Conservation (phyloP, 2,888 invertebrate species). For the Liopterus haemorrhoidalis region DNA sequence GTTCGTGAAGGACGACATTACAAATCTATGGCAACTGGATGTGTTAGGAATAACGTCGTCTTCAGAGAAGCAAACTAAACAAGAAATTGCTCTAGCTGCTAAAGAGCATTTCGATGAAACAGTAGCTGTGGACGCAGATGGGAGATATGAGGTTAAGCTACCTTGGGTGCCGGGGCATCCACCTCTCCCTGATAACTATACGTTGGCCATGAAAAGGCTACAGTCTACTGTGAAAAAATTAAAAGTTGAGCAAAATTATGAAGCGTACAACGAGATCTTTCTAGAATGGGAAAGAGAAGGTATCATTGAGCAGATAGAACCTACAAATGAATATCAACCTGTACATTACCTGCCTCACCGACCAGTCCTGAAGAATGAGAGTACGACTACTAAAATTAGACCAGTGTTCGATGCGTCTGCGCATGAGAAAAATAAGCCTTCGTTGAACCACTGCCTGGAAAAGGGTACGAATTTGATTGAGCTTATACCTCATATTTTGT, state of each 20-base stretch:
- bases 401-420: slow-evolving; percentile 33
- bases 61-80: no score
- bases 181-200: no score
- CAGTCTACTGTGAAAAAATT: slow-evolving; percentile 18
- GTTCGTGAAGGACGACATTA: no score
- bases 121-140: no score
- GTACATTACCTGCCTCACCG: slow-evolving; percentile 26
- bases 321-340: slow-evolving; percentile 10
- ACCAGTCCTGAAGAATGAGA: slow-evolving; percentile 22
- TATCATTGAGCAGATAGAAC: slow-evolving; percentile 26
- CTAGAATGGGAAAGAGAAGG: slow-evolving; percentile 31
- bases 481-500: slow-evolving; percentile 19
- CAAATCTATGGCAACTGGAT: no score
- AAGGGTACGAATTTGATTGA: slow-evolving; percentile 34
- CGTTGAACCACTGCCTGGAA: slow-evolving; percentile 33
- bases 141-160: no score
- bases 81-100: no score
- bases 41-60: no score
- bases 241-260: slow-evolving; percentile 10
- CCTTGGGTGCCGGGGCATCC: no score
- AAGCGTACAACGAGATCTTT: slow-evolving; percentile 29
- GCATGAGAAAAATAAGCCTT: slow-evolving; percentile 17
- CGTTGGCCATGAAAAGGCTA: slow-evolving; percentile 24
- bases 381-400: slow-evolving; percentile 27
- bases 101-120: no score